phyloP scores from a whole-genome alignment of 1,140 invertebrate genomes.

The Caenorhabditis briggsae region DNA sequence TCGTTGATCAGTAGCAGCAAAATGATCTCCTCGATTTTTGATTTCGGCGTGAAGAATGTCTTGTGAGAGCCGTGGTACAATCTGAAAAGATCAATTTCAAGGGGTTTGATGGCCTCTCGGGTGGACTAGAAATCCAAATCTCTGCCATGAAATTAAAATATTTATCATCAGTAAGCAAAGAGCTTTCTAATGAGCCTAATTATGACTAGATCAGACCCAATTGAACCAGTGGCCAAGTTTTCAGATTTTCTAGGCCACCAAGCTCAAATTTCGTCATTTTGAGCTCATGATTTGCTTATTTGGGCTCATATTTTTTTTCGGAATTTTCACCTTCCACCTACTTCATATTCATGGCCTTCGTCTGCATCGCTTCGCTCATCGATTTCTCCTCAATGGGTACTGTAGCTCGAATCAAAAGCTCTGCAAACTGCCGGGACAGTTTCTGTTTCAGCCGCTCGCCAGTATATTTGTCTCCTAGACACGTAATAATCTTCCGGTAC shows the following conservation, averaged over 20 bases:
- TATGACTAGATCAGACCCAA: background rate
- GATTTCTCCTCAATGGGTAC: conserved; percentile 52
- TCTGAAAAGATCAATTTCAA: too few species aligned
- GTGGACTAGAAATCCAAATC: too few species aligned
- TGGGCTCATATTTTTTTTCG: too few species aligned
- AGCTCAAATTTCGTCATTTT: too few species aligned
- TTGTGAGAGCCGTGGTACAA: conserved; percentile 66
- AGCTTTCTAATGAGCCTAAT: background rate
- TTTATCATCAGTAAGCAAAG: too few species aligned
- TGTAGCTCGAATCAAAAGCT: conserved; percentile 22
- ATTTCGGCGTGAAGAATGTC: conserved; percentile 63
- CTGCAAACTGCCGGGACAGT: conserved; percentile 43
- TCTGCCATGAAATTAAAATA: too few species aligned
- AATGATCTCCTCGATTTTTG: conserved; percentile 64
- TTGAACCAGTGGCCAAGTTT: too few species aligned
- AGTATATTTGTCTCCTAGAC: conserved; percentile 64
- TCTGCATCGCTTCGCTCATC: conserved; percentile 45
- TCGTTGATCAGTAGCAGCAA: conserved; percentile 67
- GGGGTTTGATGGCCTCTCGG: too few species aligned
- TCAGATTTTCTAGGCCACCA: too few species aligned
- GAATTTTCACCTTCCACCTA: background rate
- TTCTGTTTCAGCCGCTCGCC: conserved; percentile 66
- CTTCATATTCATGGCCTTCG: conserved; percentile 57
- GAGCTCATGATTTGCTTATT: too few species aligned
- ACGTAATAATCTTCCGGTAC: conserved; percentile 67